phyloP scores from a whole-genome alignment of 2,797 vertebrate genomes.

The Staurois parvus region DNA sequence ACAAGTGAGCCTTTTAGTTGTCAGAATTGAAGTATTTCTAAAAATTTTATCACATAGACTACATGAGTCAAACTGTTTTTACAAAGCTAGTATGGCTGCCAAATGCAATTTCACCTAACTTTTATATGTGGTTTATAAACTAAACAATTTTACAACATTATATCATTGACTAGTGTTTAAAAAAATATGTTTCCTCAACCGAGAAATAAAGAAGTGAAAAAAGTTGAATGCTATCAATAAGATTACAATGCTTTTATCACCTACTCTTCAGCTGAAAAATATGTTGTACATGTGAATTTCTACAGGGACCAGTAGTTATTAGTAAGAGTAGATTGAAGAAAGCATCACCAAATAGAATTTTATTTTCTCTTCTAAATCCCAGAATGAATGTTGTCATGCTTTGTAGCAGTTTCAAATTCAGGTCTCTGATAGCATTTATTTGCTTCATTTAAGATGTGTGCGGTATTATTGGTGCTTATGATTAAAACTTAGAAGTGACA shows the following conservation, averaged over 20 bases:
- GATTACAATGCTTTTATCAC: conserved; percentile 62
- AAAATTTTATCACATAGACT: background rate
- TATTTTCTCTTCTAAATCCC: conserved; percentile 65
- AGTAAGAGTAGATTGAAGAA: conserved; percentile 66
- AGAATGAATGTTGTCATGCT: conserved; percentile 63
- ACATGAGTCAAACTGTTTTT: conserved; percentile 8
- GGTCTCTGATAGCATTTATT: conserved; percentile 57
- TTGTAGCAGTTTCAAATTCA: conserved; percentile 55
- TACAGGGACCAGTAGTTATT: conserved; percentile 63
- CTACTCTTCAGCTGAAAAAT: conserved; percentile 65
- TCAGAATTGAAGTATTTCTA: background rate
- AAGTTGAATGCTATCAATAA: conserved; percentile 34
- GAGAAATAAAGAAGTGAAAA: conserved; percentile 43
- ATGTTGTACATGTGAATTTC: conserved; percentile 63
- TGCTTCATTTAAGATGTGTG: conserved; percentile 52
- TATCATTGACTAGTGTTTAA: conserved; percentile 4
- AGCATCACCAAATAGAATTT: conserved; percentile 65
- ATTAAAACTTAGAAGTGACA: conserved; percentile 49
- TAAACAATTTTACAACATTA: conserved; percentile 23
- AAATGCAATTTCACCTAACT: conserved; percentile 1
- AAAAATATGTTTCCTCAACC: conserved; percentile 25
- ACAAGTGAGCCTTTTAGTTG: background rate
- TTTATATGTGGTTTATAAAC: conserved; percentile 17
- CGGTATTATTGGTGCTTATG: conserved; percentile 24
- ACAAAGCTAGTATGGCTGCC: background rate